A percentile compares a stretch with the other conserved stretches of the same genome.
phyloP scores from a whole-genome alignment of 2,888 invertebrate genomes.

The Lochmaea crataegi region DNA sequence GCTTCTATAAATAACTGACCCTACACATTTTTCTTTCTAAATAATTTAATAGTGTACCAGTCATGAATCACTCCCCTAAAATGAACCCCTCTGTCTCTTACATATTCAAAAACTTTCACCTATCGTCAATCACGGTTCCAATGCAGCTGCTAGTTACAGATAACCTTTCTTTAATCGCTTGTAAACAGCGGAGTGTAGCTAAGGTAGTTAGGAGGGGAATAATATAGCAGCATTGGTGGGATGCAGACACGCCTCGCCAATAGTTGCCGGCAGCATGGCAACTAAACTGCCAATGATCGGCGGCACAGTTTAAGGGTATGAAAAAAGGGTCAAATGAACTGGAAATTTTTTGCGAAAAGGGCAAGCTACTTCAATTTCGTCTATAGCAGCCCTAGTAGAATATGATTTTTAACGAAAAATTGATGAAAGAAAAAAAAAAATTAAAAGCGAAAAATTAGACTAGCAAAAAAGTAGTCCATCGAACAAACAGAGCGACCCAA shows the following conservation, averaged over 20 bases:
- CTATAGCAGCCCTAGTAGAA: background rate
- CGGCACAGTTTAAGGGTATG: background rate
- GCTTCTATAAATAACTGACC: too few relatives aligned
- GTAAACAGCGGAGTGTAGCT: slow-evolving; percentile 13
- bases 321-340: background rate
- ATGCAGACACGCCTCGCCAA: slow-evolving; percentile 23
- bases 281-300: slow-evolving; percentile 25
- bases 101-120: slow-evolving; percentile 12
- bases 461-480: too few relatives aligned
- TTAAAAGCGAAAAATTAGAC: too few relatives aligned
- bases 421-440: too few relatives aligned
- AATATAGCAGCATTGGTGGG: slow-evolving; percentile 11
- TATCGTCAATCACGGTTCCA: slow-evolving; percentile 12
- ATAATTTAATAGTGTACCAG: background rate
- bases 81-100: background rate
- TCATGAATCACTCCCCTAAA: background rate
- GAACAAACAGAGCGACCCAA: too few relatives aligned
- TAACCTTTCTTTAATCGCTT: slow-evolving; percentile 15
- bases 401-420: too few relatives aligned
- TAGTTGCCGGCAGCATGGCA: slow-evolving; percentile 29
- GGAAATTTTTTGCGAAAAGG: background rate
- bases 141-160: slow-evolving; percentile 20
- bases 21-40: too few relatives aligned
- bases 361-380: background rate
- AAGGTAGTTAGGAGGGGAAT: slow-evolving; percentile 8